These are phyloP conservation scores for Parazoanthus atlanticus DNA, from an alignment of 92 coral and sea anemone genomes.

Conservation along the genomic window DNA sequence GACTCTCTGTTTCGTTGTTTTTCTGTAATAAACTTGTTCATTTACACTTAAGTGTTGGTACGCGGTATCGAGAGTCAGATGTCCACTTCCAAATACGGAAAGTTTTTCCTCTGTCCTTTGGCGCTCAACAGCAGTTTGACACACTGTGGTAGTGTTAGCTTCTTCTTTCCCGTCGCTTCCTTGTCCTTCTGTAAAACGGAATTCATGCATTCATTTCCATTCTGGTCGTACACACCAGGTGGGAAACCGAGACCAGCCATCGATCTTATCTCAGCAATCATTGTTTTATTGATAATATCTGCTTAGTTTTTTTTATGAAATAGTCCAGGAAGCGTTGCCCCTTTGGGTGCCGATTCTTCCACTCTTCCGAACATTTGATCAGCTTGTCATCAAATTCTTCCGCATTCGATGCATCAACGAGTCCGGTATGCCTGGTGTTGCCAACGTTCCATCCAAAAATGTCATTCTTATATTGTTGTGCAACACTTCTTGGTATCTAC, in stretches of 20 bases:
- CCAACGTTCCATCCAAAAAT: too few relatives aligned
- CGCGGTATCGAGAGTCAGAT: too few relatives aligned
- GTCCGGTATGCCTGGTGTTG: too few relatives aligned
- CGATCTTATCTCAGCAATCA: slow-evolving; percentile 47
- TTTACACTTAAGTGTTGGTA: too few relatives aligned
- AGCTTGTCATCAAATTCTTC: too few relatives aligned
- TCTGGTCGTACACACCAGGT: slow-evolving; percentile 55
- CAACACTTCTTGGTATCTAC: background rate
- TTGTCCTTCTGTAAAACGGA: slow-evolving; percentile 50
- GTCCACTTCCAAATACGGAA: slow-evolving; percentile 49
- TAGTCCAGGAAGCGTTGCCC: slow-evolving; percentile 39
- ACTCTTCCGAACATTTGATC: too few relatives aligned
- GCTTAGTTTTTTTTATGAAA: slow-evolving; percentile 45
- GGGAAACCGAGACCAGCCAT: slow-evolving; percentile 65
- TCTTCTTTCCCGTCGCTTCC: slow-evolving; percentile 20
- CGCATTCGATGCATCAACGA: too few relatives aligned
- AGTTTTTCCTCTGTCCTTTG: slow-evolving; percentile 55
- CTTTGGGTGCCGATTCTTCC: background rate
- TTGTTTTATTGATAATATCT: slow-evolving; percentile 38
- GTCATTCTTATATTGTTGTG: background rate
- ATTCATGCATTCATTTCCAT: slow-evolving; percentile 59
- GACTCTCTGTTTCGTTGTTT: slow-evolving; percentile 41
- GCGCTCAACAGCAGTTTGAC: slow-evolving; percentile 37
- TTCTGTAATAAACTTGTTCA: slow-evolving; percentile 47
- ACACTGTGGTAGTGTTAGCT: slow-evolving; percentile 50